Conservation (phyloP, 1,140 invertebrate genomes). For the Carposina sasakii region DNA sequence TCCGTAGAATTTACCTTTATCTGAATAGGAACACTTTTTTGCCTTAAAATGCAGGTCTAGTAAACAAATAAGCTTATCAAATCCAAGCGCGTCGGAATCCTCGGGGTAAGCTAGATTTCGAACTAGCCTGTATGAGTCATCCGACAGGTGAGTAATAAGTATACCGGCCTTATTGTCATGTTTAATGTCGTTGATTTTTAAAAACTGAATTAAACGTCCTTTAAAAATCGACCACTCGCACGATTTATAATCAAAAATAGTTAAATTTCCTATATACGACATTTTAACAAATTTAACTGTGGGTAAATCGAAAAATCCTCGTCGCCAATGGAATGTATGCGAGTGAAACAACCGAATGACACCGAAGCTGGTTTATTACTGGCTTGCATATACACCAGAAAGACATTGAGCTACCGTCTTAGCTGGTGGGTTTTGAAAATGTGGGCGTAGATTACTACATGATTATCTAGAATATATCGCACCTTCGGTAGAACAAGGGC, state of each 20-base stretch:
- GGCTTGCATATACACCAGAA: no score
- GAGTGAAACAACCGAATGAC: no score
- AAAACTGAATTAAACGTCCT: slow-evolving; percentile 1
- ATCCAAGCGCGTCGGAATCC: not conserved
- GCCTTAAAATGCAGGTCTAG: slow-evolving; percentile 11
- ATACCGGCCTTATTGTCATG: not conserved
- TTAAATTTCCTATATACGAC: not conserved
- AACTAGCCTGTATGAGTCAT: slow-evolving; percentile 8
- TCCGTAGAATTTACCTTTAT: slow-evolving; percentile 5
- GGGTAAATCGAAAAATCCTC: no score
- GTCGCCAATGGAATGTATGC: no score
- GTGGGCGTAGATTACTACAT: no score
- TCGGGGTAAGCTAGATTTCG: slow-evolving; percentile 5
- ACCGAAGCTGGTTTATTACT: no score
- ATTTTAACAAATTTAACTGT: no score
- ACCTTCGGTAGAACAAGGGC: no score
- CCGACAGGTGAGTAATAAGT: slow-evolving; percentile 9
- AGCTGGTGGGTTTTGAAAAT: no score
- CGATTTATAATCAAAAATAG: slow-evolving; percentile 3
- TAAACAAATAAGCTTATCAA: not conserved
- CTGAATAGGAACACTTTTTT: slow-evolving; percentile 4
- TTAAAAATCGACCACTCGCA: slow-evolving; percentile 5
- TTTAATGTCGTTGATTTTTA: not conserved
- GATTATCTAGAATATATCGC: no score
- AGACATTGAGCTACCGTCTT: no score